Base-by-base conservation (phyloP, 2,888 invertebrate genomes). In the Acrobasis repandana region DNA sequence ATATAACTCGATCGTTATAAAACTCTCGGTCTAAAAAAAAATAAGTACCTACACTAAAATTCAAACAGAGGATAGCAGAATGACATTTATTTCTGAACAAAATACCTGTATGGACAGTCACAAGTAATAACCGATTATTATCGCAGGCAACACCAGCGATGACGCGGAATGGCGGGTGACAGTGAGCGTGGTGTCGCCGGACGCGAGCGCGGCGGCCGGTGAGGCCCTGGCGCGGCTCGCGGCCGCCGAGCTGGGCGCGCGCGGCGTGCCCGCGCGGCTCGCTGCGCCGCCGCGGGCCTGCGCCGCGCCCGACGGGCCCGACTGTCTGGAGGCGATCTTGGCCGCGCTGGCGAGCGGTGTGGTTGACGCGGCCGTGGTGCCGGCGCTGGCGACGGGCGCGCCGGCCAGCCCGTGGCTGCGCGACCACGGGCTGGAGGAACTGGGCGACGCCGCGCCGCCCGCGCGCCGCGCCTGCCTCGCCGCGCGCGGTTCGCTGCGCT, bases 391-490 rank as follows among this genome's bases (percentile, higher is more conserved):
- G 1, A 73, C 79, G 43, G 72, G 64, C 61, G 70, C 77, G 59
- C 77, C 75, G 11, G 62, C 69, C 36, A 65, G 72, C 8, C 72
- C 72, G 61, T 63, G 63, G 36, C 79, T 86, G 66, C 82, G 83
- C 48, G 86, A 86, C 65, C 72, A 69, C 48, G 85, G 85, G 4
- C 75, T 89, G 2, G 81, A 79, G 65, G 83, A 80, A 65, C 71
- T 85, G 11, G 85, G 85, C 5, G 85, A 84, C 68, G 82, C 79
- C 36, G 70, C 77, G 59, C 80, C 83, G 54, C 75, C 83, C 2
- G 61, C 75, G 62, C 81, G 81, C 61, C 82, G 87, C 60, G 68
- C 76, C 46, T 88, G 88, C 72, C 65, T 74, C 62, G 77, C 72
- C 36, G 61, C 70, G 8, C 65, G 58, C 20, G 57, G 73, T 20